Evolutionary conservation across 2,888 invertebrate genomes (phyloP).

Genomic region (Catocala fraxini): DNA sequence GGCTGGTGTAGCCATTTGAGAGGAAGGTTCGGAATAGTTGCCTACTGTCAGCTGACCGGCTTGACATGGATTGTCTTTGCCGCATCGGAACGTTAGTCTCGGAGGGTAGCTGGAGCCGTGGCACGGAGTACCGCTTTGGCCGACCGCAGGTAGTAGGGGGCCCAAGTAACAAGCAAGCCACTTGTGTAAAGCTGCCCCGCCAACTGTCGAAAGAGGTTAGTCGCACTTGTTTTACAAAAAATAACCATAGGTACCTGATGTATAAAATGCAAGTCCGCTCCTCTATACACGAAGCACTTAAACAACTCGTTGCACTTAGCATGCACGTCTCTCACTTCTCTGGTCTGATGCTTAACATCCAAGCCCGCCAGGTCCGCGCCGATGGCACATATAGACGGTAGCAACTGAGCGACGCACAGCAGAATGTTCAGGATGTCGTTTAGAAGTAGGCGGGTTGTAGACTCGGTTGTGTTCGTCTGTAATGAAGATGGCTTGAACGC

Average conservation of each 20-base stretch:
- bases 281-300: slow-evolving; percentile 91
- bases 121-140: too few relatives aligned
- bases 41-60: too few relatives aligned
- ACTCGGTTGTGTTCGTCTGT: slow-evolving; percentile 89
- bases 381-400: slow-evolving; percentile 90
- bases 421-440: slow-evolving; percentile 93
- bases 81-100: too few relatives aligned
- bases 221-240: not conserved
- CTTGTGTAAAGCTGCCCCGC: too few relatives aligned
- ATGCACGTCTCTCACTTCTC: slow-evolving; percentile 93
- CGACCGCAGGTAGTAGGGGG: too few relatives aligned
- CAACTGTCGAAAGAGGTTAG: too few relatives aligned
- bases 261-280: slow-evolving; percentile 91
- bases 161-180: too few relatives aligned
- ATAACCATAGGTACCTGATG: slow-evolving; percentile 90
- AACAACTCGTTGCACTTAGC: slow-evolving; percentile 94
- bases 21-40: too few relatives aligned
- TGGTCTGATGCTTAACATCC: slow-evolving; percentile 86
- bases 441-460: slow-evolving; percentile 85
- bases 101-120: too few relatives aligned
- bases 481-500: slow-evolving; percentile 16
- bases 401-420: slow-evolving; percentile 91
- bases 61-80: too few relatives aligned
- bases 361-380: slow-evolving; percentile 89
- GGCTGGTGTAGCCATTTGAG: too few relatives aligned